These are phyloP conservation scores for Petromus typicus DNA, from an alignment of 2,113 vertebrate species.

Conservation along the genomic window DNA sequence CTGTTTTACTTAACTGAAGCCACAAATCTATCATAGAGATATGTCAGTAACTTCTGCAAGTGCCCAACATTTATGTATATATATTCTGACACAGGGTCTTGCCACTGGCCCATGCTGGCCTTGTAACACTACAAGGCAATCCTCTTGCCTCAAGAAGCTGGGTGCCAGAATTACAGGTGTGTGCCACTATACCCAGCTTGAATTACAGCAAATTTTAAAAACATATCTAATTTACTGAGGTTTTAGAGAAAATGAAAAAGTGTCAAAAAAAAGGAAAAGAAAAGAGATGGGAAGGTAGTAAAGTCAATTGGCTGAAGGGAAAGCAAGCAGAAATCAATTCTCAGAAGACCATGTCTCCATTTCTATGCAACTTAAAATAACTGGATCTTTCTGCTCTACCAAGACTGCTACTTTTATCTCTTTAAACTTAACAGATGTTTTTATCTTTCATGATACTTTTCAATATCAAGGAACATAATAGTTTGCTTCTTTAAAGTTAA, in stretches of 20 bases:
- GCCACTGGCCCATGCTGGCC: neutral
- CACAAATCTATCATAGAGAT: neutral
- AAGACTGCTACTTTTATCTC: neutral
- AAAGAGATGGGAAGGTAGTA: neutral
- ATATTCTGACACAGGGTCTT: neutral
- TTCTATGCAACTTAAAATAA: constrained; percentile 4
- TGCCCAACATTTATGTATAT: neutral
- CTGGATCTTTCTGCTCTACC: neutral
- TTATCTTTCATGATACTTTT: constrained; percentile 8
- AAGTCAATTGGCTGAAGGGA: neutral
- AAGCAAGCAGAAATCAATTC: constrained; percentile 26
- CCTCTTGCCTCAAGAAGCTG: neutral
- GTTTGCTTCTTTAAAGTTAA: constrained; percentile 38
- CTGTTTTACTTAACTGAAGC: neutral
- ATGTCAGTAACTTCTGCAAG: constrained; percentile 26
- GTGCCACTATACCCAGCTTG: neutral
- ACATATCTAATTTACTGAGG: neutral
- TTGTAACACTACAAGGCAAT: too few relatives aligned
- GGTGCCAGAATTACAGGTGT: neutral
- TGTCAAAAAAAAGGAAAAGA: neutral
- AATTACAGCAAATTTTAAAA: neutral
- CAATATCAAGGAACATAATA: constrained; percentile 32
- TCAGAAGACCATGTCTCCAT: neutral
- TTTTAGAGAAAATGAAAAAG: constrained; percentile 30
- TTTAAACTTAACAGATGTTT: constrained; percentile 38